Evolutionary conservation across 2,113 vertebrate species (phyloP).

Genomic region (Scartelaos histophorus): DNA sequence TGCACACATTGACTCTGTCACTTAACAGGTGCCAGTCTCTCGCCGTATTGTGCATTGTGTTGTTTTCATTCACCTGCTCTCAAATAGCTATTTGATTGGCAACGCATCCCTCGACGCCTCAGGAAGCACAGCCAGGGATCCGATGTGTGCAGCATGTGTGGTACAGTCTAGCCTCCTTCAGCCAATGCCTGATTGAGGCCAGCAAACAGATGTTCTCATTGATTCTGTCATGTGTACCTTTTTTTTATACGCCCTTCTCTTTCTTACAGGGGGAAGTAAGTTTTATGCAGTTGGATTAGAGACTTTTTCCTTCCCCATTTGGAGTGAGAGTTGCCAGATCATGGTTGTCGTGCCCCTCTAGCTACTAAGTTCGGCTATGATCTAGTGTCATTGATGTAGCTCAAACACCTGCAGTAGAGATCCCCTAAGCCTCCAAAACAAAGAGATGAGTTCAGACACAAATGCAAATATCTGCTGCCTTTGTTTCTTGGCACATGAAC

Average conservation of each 20-base stretch:
- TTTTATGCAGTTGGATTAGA: constrained; percentile 61
- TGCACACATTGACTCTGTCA: constrained; percentile 17
- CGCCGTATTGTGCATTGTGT: constrained; percentile 61
- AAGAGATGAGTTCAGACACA: constrained; percentile 34
- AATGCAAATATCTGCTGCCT: constrained; percentile 29
- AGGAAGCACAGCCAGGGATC: constrained; percentile 67
- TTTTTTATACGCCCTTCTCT: constrained; percentile 45
- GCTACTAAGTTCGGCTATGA: constrained; percentile 64
- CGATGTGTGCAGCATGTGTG: constrained; percentile 56
- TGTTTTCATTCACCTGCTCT: constrained; percentile 65
- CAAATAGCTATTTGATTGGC: constrained; percentile 69
- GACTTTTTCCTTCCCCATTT: constrained; percentile 53
- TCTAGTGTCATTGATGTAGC: constrained; percentile 57
- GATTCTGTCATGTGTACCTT: constrained; percentile 54
- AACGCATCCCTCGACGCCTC: constrained; percentile 63
- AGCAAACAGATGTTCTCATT: constrained; percentile 69
- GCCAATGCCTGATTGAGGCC: constrained; percentile 65
- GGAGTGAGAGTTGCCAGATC: constrained; percentile 54
- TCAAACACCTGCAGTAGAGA: constrained; percentile 61
- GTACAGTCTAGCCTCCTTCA: constrained; percentile 42
- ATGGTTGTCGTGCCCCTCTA: constrained; percentile 54
- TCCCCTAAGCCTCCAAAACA: constrained; percentile 50
- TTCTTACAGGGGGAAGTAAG: constrained; percentile 28
- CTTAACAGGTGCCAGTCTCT: constrained; percentile 30
- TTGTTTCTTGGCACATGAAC: constrained; percentile 29